Evolutionary conservation across 2,113 vertebrate species (phyloP).

Genomic region (Sapayoa aenigma): DNA sequence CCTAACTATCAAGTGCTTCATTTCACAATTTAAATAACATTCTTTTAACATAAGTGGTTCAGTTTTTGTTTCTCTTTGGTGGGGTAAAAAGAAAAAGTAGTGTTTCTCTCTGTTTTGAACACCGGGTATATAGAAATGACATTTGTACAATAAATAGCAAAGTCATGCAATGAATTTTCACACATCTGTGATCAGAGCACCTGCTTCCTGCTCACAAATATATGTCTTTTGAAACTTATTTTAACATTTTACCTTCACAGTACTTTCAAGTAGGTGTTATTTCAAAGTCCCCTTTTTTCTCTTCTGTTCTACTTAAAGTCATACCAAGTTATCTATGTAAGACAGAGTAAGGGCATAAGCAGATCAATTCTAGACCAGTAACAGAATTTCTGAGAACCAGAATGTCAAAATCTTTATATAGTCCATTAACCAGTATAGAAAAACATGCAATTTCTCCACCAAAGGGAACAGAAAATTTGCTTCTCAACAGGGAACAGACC

Average conservation of each 20-base stretch:
- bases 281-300: background rate
- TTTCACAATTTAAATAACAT: background rate
- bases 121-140: background rate
- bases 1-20: background rate
- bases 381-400: background rate
- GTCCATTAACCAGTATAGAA: background rate
- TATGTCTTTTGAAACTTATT: background rate
- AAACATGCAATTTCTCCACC: background rate
- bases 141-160: background rate
- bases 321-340: background rate
- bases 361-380: background rate
- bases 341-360: background rate
- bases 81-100: background rate
- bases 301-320: background rate
- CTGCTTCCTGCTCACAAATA: background rate
- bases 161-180: background rate
- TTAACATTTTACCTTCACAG: background rate
- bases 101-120: background rate
- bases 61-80: background rate
- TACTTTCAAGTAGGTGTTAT: background rate
- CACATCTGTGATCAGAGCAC: background rate
- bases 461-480: background rate
- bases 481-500: background rate
- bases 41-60: background rate
- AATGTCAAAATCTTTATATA: background rate